Percentiles rank a stretch among this genome's conserved stretches.
These are phyloP conservation scores for Bombyx huttoni DNA, from an alignment of 2,888 invertebrate species.

Conservation along the genomic window DNA sequence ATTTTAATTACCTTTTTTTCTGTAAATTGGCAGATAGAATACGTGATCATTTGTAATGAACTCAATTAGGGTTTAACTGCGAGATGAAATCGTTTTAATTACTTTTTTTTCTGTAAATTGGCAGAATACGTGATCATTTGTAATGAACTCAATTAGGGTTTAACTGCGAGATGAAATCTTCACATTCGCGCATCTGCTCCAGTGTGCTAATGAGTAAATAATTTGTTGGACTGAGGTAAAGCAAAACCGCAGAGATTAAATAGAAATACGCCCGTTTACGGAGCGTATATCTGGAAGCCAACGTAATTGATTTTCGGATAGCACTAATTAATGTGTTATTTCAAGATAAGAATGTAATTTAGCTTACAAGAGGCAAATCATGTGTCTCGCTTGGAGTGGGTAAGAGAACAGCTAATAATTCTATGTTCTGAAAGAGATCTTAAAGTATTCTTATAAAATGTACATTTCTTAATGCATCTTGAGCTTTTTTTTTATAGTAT, in stretches of 20 bases:
- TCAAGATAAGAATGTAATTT: background rate
- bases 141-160: conserved; percentile 18
- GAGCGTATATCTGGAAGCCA: background rate
- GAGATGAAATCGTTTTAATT: too few relatives aligned
- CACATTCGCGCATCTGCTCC: conserved; percentile 9
- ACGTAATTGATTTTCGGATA: background rate
- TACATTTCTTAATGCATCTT: too few relatives aligned
- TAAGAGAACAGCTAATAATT: too few relatives aligned
- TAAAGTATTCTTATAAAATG: too few relatives aligned
- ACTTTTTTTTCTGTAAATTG: too few relatives aligned
- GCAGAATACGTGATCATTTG: conserved; percentile 13
- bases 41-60: conserved; percentile 19
- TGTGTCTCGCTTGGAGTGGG: too few relatives aligned
- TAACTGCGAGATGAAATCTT: conserved; percentile 13
- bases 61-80: conserved; percentile 18
- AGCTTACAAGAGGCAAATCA: background rate
- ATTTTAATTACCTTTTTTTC: too few relatives aligned
- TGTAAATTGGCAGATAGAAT: background rate
- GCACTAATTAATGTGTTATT: background rate
- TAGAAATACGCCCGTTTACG: background rate
- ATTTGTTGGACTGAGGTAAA: background rate
- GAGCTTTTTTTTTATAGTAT: too few relatives aligned
- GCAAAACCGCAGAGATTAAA: background rate
- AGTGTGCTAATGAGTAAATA: conserved; percentile 4
- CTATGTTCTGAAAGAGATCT: too few relatives aligned